Percentiles rank a stretch among this genome's conserved stretches.
Conservation (phyloP, 2,797 vertebrate genomes). For the Galaxias olidus region DNA sequence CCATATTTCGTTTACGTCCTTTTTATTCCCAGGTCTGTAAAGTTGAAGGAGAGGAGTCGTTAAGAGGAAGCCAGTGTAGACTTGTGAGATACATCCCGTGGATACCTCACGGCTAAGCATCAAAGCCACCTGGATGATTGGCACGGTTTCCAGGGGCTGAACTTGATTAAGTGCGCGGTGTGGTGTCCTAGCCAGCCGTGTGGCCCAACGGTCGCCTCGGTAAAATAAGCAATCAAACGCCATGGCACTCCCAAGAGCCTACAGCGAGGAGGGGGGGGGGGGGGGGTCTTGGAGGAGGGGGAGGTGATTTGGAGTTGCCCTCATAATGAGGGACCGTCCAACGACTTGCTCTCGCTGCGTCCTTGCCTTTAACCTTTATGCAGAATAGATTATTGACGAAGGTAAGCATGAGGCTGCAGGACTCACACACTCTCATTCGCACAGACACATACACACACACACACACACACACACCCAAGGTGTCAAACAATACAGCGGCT, state of each 20-base stretch:
- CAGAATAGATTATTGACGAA: constrained; percentile 71
- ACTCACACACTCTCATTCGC: constrained; percentile 23
- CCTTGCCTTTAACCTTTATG: constrained; percentile 80
- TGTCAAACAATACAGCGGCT: constrained; percentile 47
- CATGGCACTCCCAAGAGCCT: constrained; percentile 33
- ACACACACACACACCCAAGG: constrained; percentile 29
- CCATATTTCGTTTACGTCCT: constrained; percentile 31
- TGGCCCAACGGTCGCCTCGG: constrained; percentile 37
- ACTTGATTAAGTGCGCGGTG: constrained; percentile 55
- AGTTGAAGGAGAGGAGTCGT: constrained; percentile 11
- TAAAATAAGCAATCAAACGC: constrained; percentile 75
- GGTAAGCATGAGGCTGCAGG: constrained; percentile 39
- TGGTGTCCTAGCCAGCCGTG: constrained; percentile 54
- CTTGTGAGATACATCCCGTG: constrained; percentile 4
- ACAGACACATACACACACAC: constrained; percentile 54
- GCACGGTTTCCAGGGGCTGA: constrained; percentile 47
- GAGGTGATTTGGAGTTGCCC: constrained; percentile 55
- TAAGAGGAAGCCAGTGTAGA: constrained; percentile 9
- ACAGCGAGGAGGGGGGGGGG: not conserved
- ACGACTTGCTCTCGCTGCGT: constrained; percentile 51
- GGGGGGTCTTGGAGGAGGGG: constrained; percentile 29
- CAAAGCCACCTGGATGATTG: constrained; percentile 62
- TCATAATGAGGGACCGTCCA: constrained; percentile 69
- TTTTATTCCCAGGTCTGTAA: constrained; percentile 36
- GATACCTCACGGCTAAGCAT: constrained; percentile 33